Conservation (phyloP, 2,888 invertebrate genomes). For the Athalia cordata region DNA sequence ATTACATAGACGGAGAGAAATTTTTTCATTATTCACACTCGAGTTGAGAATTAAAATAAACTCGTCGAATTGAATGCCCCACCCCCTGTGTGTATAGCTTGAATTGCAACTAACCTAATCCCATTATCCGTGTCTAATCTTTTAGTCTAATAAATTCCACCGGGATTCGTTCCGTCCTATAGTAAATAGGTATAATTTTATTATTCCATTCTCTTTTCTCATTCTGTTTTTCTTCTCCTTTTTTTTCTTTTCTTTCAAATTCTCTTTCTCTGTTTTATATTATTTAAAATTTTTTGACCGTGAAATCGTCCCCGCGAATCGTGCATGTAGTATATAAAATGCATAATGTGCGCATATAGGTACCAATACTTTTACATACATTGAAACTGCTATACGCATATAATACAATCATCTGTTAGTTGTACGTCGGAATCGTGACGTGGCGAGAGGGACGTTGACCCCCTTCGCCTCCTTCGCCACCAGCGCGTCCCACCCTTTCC, state of each 20-base stretch:
- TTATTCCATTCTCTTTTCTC: neutral
- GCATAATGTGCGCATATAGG: neutral
- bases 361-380: neutral
- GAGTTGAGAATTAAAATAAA: constrained; percentile 26
- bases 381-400: neutral
- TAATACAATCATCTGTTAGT: constrained; percentile 4
- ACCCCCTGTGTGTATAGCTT: neutral
- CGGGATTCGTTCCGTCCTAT: neutral
- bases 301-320: neutral
- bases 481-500: neutral
- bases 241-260: neutral
- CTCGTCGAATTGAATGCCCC: neutral
- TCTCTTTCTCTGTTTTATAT: neutral
- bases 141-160: constrained; percentile 8
- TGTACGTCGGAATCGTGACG: constrained; percentile 14
- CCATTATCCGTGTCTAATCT: constrained; percentile 36
- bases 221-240: neutral
- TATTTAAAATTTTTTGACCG: neutral
- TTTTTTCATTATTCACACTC: constrained; percentile 9
- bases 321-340: neutral
- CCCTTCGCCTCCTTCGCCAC: neutral
- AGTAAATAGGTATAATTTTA: neutral
- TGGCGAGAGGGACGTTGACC: constrained; percentile 28
- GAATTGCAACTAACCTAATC: constrained; percentile 17
- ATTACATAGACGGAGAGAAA: neutral